These are phyloP conservation scores for Ameiurus melas DNA, from an alignment of 2,113 vertebrate species.

Conservation along the genomic window DNA sequence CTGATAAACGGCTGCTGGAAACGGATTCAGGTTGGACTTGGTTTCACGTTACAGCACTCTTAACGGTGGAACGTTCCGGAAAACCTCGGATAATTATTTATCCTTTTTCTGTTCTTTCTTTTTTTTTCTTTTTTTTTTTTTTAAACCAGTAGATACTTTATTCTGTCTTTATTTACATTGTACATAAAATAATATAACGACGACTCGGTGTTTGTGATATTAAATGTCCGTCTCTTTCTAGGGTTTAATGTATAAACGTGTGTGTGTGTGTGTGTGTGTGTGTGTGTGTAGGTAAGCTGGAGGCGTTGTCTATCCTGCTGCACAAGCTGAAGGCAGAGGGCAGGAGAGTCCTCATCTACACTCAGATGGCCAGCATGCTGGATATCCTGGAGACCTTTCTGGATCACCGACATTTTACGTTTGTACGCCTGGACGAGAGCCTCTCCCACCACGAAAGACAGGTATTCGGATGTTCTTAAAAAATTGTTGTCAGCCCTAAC, in stretches of 20 bases:
- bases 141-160: too few species aligned
- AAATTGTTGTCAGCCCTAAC: not conserved
- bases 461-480: slow-evolving; percentile 65
- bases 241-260: not conserved
- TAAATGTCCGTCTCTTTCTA: not conserved
- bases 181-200: not conserved
- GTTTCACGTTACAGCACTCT: not conserved
- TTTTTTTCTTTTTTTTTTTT: too few species aligned
- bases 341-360: slow-evolving; percentile 89
- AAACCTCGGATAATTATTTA: not conserved
- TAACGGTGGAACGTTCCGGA: not conserved
- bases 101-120: not conserved
- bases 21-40: slow-evolving; percentile 85
- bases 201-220: not conserved
- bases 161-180: too few species aligned
- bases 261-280: slow-evolving; percentile 18
- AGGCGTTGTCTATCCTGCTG: slow-evolving; percentile 89
- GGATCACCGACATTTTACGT: slow-evolving; percentile 85
- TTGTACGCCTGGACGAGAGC: slow-evolving; percentile 90
- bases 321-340: slow-evolving; percentile 87
- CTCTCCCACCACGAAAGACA: slow-evolving; percentile 83
- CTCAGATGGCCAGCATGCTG: slow-evolving; percentile 82
- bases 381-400: slow-evolving; percentile 84
- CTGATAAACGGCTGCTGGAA: slow-evolving; percentile 87
- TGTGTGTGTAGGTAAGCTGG: slow-evolving; percentile 83